These are phyloP conservation scores for Brienomyrus longianalis DNA, from an alignment of 2,113 vertebrate species.

Conservation along the genomic window DNA sequence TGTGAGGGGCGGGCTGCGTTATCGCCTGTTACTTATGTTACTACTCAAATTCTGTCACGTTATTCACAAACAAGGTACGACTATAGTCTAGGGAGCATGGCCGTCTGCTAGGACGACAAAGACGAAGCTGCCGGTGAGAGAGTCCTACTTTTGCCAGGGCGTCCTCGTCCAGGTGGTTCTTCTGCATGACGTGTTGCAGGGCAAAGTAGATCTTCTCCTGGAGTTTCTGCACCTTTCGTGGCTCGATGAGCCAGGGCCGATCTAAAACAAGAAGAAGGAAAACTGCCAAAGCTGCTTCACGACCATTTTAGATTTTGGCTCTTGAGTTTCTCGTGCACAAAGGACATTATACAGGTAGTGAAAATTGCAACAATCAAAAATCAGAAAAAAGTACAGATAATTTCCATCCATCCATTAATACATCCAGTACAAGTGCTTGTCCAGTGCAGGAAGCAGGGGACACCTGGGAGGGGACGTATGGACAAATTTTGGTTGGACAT, in stretches of 20 bases:
- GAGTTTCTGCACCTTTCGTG: slow-evolving; percentile 95
- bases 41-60: not conserved
- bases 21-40: not conserved
- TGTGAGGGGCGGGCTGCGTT: not conserved
- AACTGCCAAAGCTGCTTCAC: not conserved
- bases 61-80: not conserved
- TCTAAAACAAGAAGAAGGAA: slow-evolving; percentile 54
- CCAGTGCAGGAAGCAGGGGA: not conserved
- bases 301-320: not conserved
- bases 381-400: not conserved
- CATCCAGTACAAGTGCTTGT: not conserved
- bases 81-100: not conserved
- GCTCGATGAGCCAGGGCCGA: slow-evolving; percentile 97
- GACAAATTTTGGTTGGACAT: not conserved
- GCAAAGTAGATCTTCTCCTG: slow-evolving; percentile 99
- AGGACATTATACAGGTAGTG: not conserved
- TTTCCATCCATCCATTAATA: not conserved
- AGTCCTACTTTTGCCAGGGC: slow-evolving; percentile 82
- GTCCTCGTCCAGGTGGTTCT: slow-evolving; percentile 96
- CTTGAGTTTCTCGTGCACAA: not conserved
- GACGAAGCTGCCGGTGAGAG: not conserved
- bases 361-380: not conserved
- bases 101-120: not conserved
- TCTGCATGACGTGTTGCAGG: slow-evolving; percentile 98
- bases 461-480: not conserved